Base-by-base conservation (phyloP, 1,140 invertebrate species). In the Kradibia gibbosae region DNA sequence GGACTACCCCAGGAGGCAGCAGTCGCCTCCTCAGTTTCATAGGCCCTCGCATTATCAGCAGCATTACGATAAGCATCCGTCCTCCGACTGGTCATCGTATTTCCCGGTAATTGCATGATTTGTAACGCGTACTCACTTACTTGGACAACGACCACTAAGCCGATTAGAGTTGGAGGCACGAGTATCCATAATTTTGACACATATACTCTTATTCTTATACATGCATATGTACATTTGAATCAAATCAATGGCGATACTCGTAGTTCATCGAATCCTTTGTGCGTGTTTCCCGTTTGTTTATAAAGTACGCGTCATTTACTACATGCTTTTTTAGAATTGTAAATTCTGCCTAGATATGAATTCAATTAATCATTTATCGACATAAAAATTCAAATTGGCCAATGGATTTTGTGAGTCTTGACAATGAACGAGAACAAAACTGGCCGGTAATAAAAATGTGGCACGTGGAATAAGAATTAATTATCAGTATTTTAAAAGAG, bases 21-120 rank as follows among this genome's bases (percentile, higher is more conserved):
- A 85, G 82, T 88, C 90, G 65, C 89, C 91, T 20, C 90, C 92
- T 17, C 89, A 92, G 22, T 90, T 88, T 72, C 85, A 87, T 4
- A 85, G 85, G 77, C 81, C 87, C 17, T 86, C 87, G 2, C 85
- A 86, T 31, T 89, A 85, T 48, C 86, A 85, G 34, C 82, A 88
- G 11, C 82, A 84, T 17, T 89, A 86, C 45, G 36, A 86, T 42
- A 67, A 70, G 62, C 80, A 74, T 20, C 79, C 85, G 39, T 34
- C 62, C 1, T 20, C 34, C 62, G 84, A 85, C 13, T 88, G 88
- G 87, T 36, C 84, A 11, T 82, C 87, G 22, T 81, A 85, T 7
- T 86, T 87, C 50, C 85, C 87, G 76, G 76, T 78, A 70, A 77
- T 20, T 1, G 4, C 62, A 5, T 17, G n/a, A n/a, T n/a, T n/a